A percentile compares a stretch with the other conserved stretches of the same genome.
Evolutionary conservation across 2,888 invertebrate species (phyloP).

Genomic region (Tiphia femorata): DNA sequence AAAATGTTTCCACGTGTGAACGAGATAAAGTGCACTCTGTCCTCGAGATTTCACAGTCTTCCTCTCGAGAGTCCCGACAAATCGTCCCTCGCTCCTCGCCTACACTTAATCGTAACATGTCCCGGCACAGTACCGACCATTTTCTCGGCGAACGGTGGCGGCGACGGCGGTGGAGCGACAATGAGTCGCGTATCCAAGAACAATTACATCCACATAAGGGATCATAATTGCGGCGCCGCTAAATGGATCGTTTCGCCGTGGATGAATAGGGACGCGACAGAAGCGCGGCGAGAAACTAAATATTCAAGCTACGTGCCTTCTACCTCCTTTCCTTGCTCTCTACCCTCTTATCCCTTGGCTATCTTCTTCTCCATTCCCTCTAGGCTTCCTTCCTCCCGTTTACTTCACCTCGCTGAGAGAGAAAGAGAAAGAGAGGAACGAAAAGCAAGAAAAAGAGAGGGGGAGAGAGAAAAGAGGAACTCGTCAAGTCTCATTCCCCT

Average conservation of each 20-base stretch:
- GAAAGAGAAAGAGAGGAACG: too few species aligned
- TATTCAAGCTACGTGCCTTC: too few species aligned
- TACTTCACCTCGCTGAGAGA: too few species aligned
- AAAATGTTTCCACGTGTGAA: too few species aligned
- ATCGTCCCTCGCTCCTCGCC: background rate
- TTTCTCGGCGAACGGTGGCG: conserved; percentile 15
- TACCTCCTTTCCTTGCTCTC: too few species aligned
- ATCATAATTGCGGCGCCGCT: conserved; percentile 25
- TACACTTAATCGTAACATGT: conserved; percentile 19
- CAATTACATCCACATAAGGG: conserved; percentile 34
- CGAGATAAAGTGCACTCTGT: too few species aligned
- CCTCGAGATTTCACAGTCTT: background rate
- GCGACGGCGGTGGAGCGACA: too few species aligned
- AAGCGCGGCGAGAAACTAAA: too few species aligned
- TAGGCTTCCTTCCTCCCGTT: conserved; percentile 9
- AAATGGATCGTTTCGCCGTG: conserved; percentile 7
- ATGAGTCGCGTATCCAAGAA: conserved; percentile 10
- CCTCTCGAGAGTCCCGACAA: background rate
- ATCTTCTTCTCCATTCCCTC: conserved; percentile 13
- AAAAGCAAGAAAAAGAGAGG: too few species aligned
- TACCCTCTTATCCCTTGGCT: background rate
- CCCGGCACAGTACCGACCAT: background rate
- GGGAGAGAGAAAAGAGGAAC: too few species aligned
- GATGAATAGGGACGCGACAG: too few species aligned
- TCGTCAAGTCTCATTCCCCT: too few species aligned